Percentiles rank a stretch among this genome's conserved stretches.
These are phyloP conservation scores for Mormyrus iriodes DNA, from an alignment of 2,113 vertebrate genomes.

Conservation along the genomic window DNA sequence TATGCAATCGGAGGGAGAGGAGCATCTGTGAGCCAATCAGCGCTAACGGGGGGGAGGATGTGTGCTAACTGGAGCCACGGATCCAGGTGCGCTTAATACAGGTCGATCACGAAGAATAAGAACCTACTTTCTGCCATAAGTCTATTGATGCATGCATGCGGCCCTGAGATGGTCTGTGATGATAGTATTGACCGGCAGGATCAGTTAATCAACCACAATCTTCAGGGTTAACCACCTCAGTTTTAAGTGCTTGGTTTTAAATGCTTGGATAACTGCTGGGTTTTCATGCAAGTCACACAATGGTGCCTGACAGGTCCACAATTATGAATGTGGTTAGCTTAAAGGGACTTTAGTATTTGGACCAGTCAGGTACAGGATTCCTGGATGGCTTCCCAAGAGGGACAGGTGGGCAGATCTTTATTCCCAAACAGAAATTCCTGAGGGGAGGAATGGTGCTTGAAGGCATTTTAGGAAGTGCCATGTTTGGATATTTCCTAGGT, in stretches of 20 bases:
- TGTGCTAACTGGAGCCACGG: background rate
- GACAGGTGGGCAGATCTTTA: background rate
- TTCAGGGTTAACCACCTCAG: background rate
- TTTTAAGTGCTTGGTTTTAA: background rate
- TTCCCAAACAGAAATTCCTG: background rate
- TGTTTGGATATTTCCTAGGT: background rate
- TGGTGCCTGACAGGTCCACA: background rate
- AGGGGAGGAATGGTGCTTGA: background rate
- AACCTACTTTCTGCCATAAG: background rate
- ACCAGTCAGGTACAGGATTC: background rate
- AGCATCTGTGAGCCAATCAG: conserved; percentile 6
- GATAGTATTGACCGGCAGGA: background rate
- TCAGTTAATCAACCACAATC: background rate
- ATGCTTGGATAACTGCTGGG: background rate
- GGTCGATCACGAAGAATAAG: background rate
- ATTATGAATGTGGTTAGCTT: background rate
- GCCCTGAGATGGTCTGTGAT: background rate
- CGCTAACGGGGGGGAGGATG: background rate
- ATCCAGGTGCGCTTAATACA: background rate
- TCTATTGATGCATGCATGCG: background rate
- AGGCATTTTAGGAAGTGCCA: background rate
- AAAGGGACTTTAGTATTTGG: background rate
- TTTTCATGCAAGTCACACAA: background rate
- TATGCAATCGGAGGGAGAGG: conserved; percentile 3
- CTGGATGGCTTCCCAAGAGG: background rate